Conservation (phyloP, 2,797 vertebrate genomes). For the Sphenopsis melanotis region DNA sequence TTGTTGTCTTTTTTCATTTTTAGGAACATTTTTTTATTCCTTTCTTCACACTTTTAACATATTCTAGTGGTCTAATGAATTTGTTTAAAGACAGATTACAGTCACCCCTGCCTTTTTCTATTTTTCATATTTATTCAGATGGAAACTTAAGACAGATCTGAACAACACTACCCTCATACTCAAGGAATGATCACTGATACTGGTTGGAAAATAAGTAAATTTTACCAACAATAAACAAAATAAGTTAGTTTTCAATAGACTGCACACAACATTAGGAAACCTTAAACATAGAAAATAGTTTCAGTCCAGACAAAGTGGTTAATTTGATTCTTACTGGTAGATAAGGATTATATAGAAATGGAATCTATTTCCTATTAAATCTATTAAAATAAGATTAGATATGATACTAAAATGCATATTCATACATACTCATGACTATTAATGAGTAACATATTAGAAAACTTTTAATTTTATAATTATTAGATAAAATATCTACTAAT, state of each 20-base stretch:
- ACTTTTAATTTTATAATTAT: background rate
- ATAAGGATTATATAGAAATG: background rate
- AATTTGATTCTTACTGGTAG: background rate
- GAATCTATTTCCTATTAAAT: background rate
- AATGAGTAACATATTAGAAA: background rate
- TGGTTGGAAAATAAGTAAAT: background rate
- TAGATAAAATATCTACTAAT: background rate
- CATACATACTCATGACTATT: background rate
- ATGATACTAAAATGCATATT: background rate
- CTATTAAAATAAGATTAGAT: background rate
- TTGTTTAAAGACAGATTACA: background rate
- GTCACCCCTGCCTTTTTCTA: rapidly evolving
- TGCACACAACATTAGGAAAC: background rate
- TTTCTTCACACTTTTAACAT: background rate
- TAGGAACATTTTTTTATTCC: background rate
- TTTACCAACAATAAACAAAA: background rate
- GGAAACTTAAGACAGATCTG: background rate
- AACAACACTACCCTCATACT: background rate
- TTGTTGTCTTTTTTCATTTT: background rate
- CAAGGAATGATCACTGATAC: background rate
- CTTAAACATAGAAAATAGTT: background rate
- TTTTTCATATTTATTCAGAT: background rate
- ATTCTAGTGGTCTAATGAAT: background rate
- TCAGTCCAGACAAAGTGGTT: background rate
- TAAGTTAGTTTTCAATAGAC: background rate